phyloP scores from a whole-genome alignment of 2,113 vertebrate species.

The Saimiri boliviensis region DNA sequence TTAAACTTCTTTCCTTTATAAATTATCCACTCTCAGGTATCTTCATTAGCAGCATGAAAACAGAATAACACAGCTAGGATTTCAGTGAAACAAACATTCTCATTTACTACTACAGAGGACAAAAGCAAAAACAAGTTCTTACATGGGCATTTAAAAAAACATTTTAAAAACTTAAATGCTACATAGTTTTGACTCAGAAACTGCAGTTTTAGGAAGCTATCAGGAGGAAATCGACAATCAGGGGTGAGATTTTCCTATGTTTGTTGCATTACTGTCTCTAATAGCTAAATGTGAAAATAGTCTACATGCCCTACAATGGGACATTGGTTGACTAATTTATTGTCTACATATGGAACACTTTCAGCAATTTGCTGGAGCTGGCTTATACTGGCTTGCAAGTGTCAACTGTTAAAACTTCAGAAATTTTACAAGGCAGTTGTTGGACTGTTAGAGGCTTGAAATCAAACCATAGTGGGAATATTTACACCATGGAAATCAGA shows the following conservation, averaged over 20 bases:
- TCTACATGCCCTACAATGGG: neutral
- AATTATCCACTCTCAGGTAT: no score
- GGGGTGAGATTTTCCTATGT: neutral
- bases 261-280: neutral
- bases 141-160: neutral
- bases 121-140: neutral
- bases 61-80: neutral
- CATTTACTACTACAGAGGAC: neutral
- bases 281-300: neutral
- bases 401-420: neutral
- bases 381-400: neutral
- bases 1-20: no score
- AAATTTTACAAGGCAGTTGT: slow-evolving; percentile 43
- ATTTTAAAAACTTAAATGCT: neutral
- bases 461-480: slow-evolving; percentile 20
- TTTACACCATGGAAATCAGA: slow-evolving; percentile 13
- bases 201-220: neutral
- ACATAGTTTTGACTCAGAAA: neutral
- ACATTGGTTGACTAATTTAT: neutral
- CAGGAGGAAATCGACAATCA: neutral
- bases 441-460: slow-evolving; percentile 1
- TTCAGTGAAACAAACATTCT: neutral
- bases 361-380: neutral
- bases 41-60: no score
- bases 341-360: neutral